Percentiles rank a stretch among this genome's conserved stretches.
Conservation (phyloP, 2,113 vertebrate species). For the Pionites leucogaster region DNA sequence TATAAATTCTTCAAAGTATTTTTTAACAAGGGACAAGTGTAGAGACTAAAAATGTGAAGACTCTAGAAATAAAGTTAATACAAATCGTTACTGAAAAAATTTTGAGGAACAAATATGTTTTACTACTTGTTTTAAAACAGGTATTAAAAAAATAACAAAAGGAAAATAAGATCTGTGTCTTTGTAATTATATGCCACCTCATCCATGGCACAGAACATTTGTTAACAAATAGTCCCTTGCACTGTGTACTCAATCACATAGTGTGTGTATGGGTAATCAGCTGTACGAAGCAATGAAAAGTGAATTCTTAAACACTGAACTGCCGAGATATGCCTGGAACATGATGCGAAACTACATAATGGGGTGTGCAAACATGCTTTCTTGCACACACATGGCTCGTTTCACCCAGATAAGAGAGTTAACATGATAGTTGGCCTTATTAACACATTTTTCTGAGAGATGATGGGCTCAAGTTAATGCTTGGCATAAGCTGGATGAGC, state of each 20-base stretch:
- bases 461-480: neutral
- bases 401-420: neutral
- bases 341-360: neutral
- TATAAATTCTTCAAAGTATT: neutral
- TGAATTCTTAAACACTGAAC: conserved; percentile 5
- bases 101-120: neutral
- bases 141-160: neutral
- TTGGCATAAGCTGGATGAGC: neutral
- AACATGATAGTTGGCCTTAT: neutral
- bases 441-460: neutral
- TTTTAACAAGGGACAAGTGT: neutral
- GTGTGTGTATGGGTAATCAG: conserved; percentile 23
- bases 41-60: neutral
- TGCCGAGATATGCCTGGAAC: neutral
- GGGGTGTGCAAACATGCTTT: neutral
- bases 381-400: neutral
- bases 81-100: neutral
- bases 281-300: conserved; percentile 8
- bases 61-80: neutral
- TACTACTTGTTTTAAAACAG: neutral
- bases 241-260: neutral
- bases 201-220: neutral
- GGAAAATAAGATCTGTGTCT: neutral
- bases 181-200: neutral
- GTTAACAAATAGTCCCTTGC: conserved; percentile 14